Percentiles rank a stretch among this genome's conserved stretches.
phyloP scores from a whole-genome alignment of 30 jellyfish, hydroid and myxozoan genomes.

The Rhopilema esculentum region DNA sequence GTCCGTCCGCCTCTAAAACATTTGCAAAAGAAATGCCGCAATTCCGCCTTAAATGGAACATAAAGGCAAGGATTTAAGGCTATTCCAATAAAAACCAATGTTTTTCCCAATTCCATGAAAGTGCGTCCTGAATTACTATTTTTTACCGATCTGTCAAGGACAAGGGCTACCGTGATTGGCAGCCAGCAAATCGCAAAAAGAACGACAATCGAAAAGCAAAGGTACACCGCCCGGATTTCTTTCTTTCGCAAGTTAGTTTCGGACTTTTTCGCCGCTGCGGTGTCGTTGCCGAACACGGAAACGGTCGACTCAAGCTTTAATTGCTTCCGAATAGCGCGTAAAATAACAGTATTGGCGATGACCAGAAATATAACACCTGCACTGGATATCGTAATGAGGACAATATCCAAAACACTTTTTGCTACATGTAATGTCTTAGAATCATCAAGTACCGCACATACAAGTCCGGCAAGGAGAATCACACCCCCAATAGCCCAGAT shows the following conservation, averaged over 20 bases:
- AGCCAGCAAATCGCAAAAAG: constrained; percentile 39
- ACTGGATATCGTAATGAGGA: constrained; percentile 12
- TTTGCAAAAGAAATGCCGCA: constrained; percentile 17
- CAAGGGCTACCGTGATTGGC: constrained; percentile 25
- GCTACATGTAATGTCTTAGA: constrained; percentile 1
- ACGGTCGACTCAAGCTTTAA: constrained; percentile 33
- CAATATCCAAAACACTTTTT: constrained; percentile 7
- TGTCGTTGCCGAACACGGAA: constrained; percentile 52
- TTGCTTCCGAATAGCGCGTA: constrained; percentile 47
- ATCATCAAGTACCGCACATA: constrained; percentile 33
- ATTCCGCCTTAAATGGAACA: constrained; percentile 50
- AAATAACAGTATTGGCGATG: constrained; percentile 25
- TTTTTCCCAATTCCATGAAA: constrained; percentile 31
- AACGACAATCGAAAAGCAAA: constrained; percentile 52
- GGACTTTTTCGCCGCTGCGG: constrained; percentile 39
- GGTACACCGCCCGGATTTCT: constrained; percentile 60
- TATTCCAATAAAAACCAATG: constrained; percentile 23
- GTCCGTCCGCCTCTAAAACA: not conserved
- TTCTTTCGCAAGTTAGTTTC: constrained; percentile 37
- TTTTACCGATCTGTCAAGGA: not conserved
- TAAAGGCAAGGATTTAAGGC: constrained; percentile 56
- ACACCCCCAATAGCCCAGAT: constrained; percentile 9
- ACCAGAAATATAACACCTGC: constrained; percentile 54
- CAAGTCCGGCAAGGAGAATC: constrained; percentile 12
- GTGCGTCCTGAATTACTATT: not conserved